Evolutionary conservation across 2,888 invertebrate genomes (phyloP), one percentile per base, ranked within the genome.

Genomic region (Entomobrya multifasciata): DNA sequence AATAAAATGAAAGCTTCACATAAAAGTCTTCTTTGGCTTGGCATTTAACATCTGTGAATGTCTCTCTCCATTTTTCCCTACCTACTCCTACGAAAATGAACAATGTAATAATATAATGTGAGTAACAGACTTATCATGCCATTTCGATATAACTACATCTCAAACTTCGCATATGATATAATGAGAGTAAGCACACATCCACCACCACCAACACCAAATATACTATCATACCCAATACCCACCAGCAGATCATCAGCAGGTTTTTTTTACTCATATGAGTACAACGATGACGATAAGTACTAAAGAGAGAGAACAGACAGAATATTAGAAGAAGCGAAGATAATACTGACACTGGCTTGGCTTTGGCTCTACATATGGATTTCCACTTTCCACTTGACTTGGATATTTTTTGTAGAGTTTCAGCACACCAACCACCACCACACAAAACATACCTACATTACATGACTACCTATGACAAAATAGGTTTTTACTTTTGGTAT

Each of bases 351-450:
- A 47, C 70, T 70, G 67, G 13, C 67, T 44, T n/a, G n/a, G n/a
- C n/a, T n/a, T n/a, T n/a, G n/a, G n/a, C 22, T 15, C 8, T 57
- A 25, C 36, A 55, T 55, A 74, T 55, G 76, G 76, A 57, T 57
- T 76, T 76, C 76, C 76, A 76, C 76, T 57, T 76, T 76, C 76
- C 76, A 76, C 76, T 76, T 55, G 76, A 76, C 55, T 76, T 57
- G 55, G 76, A 76, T 55, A n/a, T 17, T 36, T 76, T 76, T 57
- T 41, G 41, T 57, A 22, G 20, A 76, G 57, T 76, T 57, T 76
- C 15, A 52, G 65, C 17, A 17, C 8, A 36, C 36, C 4, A n/a
- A n/a, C n/a, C n/a, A n/a, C n/a, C n/a, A n/a, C n/a, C n/a, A n/a
- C n/a, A 36, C 36, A 36, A 6, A 8, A 36, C 4, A 36, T 36